Base-by-base conservation (phyloP, 2,888 invertebrate species). In the Ametastegia equiseti region DNA sequence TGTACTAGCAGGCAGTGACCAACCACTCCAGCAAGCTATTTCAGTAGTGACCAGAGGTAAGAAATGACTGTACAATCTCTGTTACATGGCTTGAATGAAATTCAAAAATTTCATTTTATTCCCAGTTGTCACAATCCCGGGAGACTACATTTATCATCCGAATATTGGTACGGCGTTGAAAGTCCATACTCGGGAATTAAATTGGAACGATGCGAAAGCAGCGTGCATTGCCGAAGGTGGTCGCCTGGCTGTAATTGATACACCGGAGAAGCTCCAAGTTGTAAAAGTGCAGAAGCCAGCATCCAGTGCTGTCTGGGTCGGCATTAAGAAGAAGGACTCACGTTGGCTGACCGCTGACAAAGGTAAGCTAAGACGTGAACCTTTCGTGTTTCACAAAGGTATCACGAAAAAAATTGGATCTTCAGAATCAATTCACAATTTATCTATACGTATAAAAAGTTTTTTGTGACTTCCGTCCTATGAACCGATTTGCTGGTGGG, bases 131-230 rank as follows among this genome's bases (percentile, higher is more conserved):
- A 54, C 23, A 9, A 7, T 75, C 3, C 75, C 75, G 15, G 11
- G 33, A 36, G 75, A 54, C 33, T 75, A 75, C 6, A 27, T 75
- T 75, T 7, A 75, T 11, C 54, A 75, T 75, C 54, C 50, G 1
- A n/a, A 9, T 27, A 7, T 75, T 33, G 2, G 9, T 36, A 9
- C 75, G 6, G 75, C 75, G 54, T 50, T 6, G 6, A 75, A 75
- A 75, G 3, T 75, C 4, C 33, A 75, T 75, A 19, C 27, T 19
- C 19, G 54, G 19, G 2, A 33, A 36, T 11, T n/a, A 2, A 19
- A 0, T 5, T 75, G 75, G 75, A 6, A 13, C 7, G 15, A 27
- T 15, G 63, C 63, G 5, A 27, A 63, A 6, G n/a, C 36, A 1
- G 39, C 39, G 11, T 67, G 67, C 39, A n/a, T 39, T 39, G 15